phyloP scores from a whole-genome alignment of 1,140 invertebrate genomes.

The Philopotamus ludificatus region DNA sequence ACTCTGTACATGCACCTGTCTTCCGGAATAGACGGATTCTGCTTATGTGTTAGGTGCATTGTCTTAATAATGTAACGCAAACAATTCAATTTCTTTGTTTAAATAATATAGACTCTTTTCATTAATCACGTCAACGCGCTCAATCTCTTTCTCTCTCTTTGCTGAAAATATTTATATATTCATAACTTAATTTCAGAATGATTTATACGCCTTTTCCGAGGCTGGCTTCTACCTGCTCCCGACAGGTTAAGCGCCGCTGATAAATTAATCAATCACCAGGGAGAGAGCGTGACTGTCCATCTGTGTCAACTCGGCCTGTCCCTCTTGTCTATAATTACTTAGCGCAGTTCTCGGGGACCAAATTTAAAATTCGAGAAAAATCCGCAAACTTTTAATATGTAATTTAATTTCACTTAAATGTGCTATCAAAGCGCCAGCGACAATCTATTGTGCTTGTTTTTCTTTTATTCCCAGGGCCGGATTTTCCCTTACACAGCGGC shows the following conservation, averaged over 20 bases:
- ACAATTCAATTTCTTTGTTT: no score
- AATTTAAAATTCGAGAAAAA: no score
- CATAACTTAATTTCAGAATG: background rate
- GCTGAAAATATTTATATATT: no score
- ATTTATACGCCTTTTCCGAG: no score
- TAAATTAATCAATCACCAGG: conserved; percentile 35
- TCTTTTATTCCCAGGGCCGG: conserved; percentile 1
- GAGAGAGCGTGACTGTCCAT: conserved; percentile 16
- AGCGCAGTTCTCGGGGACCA: no score
- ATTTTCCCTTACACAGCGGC: background rate
- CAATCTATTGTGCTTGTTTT: conserved; percentile 16
- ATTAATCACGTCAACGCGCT: no score
- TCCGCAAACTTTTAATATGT: conserved; percentile 2
- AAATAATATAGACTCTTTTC: no score
- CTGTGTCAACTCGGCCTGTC: conserved; percentile 24
- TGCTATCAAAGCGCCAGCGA: conserved; percentile 10
- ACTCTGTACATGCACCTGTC: background rate
- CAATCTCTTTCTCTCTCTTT: no score
- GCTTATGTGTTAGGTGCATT: no score
- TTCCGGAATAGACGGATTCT: no score
- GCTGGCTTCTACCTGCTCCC: no score
- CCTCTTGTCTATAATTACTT: conserved; percentile 23
- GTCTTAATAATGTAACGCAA: no score
- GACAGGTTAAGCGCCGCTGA: conserved; percentile 32
- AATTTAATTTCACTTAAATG: conserved; percentile 18